Percentiles rank a stretch among this genome's conserved stretches.
phyloP scores from a whole-genome alignment of 2,113 vertebrate genomes.

The Raja brachyura region DNA sequence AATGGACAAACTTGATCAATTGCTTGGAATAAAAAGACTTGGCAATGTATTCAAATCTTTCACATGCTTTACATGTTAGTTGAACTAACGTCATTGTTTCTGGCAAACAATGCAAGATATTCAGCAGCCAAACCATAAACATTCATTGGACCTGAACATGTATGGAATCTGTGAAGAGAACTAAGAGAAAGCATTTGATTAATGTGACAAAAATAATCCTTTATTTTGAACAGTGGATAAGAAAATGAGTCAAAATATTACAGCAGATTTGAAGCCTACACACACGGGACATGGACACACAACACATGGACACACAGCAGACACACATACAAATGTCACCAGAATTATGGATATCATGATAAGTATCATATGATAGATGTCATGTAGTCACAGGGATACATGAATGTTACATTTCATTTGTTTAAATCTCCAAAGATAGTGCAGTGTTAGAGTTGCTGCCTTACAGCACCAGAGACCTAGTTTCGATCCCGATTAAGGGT shows the following conservation, averaged over 20 bases:
- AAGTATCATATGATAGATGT: neutral
- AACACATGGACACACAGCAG: too few relatives aligned
- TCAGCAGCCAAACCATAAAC: neutral
- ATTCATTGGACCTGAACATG: neutral
- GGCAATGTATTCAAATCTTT: constrained; percentile 25
- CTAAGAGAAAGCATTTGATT: neutral
- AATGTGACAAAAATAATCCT: neutral
- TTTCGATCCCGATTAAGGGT: too few relatives aligned
- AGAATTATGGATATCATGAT: too few relatives aligned
- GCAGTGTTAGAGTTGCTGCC: too few relatives aligned
- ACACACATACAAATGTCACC: neutral
- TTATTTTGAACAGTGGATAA: neutral
- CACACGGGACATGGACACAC: neutral
- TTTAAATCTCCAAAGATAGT: too few relatives aligned
- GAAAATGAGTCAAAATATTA: constrained; percentile 14
- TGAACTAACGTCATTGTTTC: constrained; percentile 2
- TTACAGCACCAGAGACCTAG: too few relatives aligned
- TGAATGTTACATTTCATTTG: neutral
- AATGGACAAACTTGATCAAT: neutral
- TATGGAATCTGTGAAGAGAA: too few relatives aligned
- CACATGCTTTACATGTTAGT: neutral
- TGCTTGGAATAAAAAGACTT: neutral
- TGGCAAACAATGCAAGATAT: neutral
- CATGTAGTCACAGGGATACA: neutral
- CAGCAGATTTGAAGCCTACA: neutral